Evolutionary conservation across 2,888 invertebrate species (phyloP).

Genomic region (Eristalis tenax): DNA sequence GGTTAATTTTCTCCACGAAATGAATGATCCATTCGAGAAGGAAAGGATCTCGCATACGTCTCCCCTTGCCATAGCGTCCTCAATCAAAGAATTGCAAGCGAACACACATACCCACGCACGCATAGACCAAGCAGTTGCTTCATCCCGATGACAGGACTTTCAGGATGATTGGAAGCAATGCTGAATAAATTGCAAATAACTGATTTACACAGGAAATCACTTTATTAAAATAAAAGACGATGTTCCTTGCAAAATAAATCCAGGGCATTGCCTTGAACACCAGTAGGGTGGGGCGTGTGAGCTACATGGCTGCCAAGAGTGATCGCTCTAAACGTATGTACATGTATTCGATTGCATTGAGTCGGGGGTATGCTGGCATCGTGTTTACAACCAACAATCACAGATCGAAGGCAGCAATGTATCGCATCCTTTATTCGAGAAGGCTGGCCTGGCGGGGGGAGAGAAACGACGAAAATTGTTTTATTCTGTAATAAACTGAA

Average conservation of each 20-base stretch:
- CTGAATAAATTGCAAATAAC: constrained; percentile 68
- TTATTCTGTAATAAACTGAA: constrained; percentile 53
- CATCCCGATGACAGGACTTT: constrained; percentile 48
- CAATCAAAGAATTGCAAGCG: constrained; percentile 57
- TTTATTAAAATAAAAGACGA: constrained; percentile 69
- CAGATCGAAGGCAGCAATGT: constrained; percentile 41
- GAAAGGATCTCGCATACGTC: constrained; percentile 21
- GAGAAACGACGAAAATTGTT: constrained; percentile 31
- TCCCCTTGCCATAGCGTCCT: not conserved
- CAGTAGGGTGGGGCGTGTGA: not conserved
- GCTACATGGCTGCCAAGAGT: constrained; percentile 35
- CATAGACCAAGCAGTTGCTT: not conserved
- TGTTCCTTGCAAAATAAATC: constrained; percentile 47
- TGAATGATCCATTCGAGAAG: constrained; percentile 53
- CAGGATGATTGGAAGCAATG: constrained; percentile 67
- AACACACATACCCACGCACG: constrained; percentile 24
- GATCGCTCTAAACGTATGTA: constrained; percentile 23
- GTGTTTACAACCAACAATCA: constrained; percentile 60
- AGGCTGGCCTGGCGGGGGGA: not conserved
- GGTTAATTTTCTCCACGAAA: constrained; percentile 66
- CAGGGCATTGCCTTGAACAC: constrained; percentile 32
- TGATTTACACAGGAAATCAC: constrained; percentile 71
- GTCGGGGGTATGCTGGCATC: constrained; percentile 15
- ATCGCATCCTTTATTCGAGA: constrained; percentile 7
- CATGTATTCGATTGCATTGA: constrained; percentile 23